Base-by-base conservation (phyloP, 2,797 vertebrate genomes). In the Alosa sapidissima region DNA sequence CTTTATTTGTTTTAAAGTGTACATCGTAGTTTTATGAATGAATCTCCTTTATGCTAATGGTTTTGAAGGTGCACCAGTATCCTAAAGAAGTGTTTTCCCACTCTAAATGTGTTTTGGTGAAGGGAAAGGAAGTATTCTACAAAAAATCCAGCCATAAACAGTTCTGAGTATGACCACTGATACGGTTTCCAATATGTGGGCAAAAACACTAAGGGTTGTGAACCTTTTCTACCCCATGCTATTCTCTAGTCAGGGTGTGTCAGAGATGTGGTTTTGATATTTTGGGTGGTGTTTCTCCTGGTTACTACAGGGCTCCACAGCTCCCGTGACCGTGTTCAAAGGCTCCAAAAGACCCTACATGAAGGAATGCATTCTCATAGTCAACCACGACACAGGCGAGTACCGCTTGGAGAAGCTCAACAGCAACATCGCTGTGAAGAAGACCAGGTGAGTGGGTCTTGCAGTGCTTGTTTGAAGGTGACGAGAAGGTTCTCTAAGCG, bases 371-470 rank as follows among this genome's bases (percentile, higher is more conserved):
- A 96, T 99, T 94, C 96, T 99, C 88, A 98, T 99, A 84, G 96
- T 99, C 90, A 99, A 99, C 93, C 98, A 99, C 84, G 98, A 99
- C 91, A 99, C 98, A 21, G 98, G 98, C 91, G 98, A 99, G 91
- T 99, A 98, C 92, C 96, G 97, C 85, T 95, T 99, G 90, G 98
- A 99, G 92, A 99, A 99, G 91, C 97, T 99, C 85, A 99, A 94
- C 94, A 99, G 97, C 92, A 99, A 99, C 89, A 98, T 99, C 88
- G 97, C 97, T 84, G 98, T 99, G 88, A 99, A 99, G 92, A 99
- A 98, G 94, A 99, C 97, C 88, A 98, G 98, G 98, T 98, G 90
- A 85, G 94, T 82, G 49, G 60, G n/a, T 28, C 82, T 81, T 19
- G 24, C 81, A 84, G 21, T 11, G 21, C 33, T 41, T 9, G 49